A percentile compares a stretch with the other conserved stretches of the same genome.
Evolutionary conservation across 2,888 invertebrate species (phyloP).

Genomic region (Brachypterus glaber): DNA sequence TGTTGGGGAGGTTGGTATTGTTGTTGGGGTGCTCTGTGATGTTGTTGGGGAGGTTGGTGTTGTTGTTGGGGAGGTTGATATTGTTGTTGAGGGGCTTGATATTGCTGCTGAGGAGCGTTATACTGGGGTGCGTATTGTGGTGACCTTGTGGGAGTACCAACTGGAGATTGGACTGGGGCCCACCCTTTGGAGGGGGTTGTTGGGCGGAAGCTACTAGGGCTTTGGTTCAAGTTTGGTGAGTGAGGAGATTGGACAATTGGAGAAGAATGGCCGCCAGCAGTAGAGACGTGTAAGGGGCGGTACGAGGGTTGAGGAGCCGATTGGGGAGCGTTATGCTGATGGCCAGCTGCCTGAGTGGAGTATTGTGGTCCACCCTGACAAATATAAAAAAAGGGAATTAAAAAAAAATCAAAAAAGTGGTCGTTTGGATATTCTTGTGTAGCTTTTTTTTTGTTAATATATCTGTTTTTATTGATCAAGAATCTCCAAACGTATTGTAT

Average conservation of each 20-base stretch:
- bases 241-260: constrained; percentile 32
- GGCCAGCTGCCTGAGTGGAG: constrained; percentile 30
- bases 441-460: too few relatives aligned
- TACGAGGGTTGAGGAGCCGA: constrained; percentile 18
- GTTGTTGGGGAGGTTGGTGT: constrained; percentile 10
- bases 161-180: constrained; percentile 43
- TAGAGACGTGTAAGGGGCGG: constrained; percentile 21
- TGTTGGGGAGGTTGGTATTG: constrained; percentile 15
- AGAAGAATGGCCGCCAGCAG: constrained; percentile 7
- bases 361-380: constrained; percentile 37
- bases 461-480: too few relatives aligned
- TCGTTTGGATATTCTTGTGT: background rate
- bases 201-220: constrained; percentile 29
- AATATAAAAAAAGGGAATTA: constrained; percentile 20
- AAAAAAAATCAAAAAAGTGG: constrained; percentile 1
- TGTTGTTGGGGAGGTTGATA: constrained; percentile 13
- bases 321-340: constrained; percentile 22
- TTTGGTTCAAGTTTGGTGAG: constrained; percentile 34
- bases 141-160: constrained; percentile 32
- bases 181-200: constrained; percentile 38
- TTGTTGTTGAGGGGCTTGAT: constrained; percentile 12
- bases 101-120: constrained; percentile 15
- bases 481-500: too few relatives aligned
- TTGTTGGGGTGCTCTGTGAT: constrained; percentile 18
- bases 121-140: constrained; percentile 24